Evolutionary conservation across 2,888 invertebrate genomes (phyloP), one percentile per base, ranked within the genome.

Genomic region (Caenorhabditis doughertyi): DNA sequence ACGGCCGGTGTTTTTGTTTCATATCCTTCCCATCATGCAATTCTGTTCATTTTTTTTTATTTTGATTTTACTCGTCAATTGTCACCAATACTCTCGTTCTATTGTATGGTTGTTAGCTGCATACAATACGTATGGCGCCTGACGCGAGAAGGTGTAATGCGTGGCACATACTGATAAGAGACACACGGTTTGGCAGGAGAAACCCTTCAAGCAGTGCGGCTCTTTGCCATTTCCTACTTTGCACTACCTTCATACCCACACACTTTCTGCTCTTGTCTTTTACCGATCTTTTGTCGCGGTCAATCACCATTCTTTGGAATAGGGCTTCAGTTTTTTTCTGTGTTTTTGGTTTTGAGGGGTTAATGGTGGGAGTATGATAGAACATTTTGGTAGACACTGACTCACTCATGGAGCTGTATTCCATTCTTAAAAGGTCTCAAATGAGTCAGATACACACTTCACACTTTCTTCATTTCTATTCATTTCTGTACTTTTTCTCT

Each of bases 111-210:
- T 70, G 60, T 77, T 77, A 77, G 68, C 77, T 77, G 77, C 67
- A 68, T 68, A 77, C 77, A 77, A 77, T 67, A 77, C 53, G 77
- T 77, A 53, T 68, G 65, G 68, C 77, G 77, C 77, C 68, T 77
- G 77, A 76, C 76, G 76, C 76, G 67, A 53, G 42, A 51, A 65
- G 51, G 60, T 77, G 68, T 77, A 77, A 68, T 77, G 77, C 77
- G 77, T 77, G 77, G 68, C 77, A 77, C 77, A 67, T 32, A 67
- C 60, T 76, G 77, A 68, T 77, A 68, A 76, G 67, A 27, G 47
- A 16, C 25, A 42, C 76, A 70, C 76, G 51, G 39, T 77, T 77
- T 68, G 60, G 62, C 68, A 51, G 21, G 25, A 58, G 35, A 23
- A n/a, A n/a, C n/a, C 32, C 44, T 47, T 65, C 23, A 27, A 51